These are phyloP conservation scores for Nothocercus nigrocapillus DNA, from an alignment of 2,113 vertebrate genomes.

Conservation along the genomic window DNA sequence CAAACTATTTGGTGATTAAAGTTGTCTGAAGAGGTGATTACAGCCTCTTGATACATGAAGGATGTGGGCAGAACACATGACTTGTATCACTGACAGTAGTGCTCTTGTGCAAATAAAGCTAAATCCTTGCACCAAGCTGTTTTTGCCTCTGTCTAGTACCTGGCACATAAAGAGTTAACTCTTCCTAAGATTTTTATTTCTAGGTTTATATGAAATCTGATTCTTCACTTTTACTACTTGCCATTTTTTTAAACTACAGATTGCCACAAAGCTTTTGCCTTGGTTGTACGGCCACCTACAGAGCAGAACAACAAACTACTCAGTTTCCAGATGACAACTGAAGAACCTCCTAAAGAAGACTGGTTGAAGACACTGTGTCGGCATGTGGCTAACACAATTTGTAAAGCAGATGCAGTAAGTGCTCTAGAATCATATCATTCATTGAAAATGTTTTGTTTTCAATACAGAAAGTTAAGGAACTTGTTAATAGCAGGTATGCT, in stretches of 20 bases:
- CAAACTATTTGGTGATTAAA: not conserved
- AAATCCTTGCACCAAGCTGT: not conserved
- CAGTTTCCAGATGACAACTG: slow-evolving; percentile 92
- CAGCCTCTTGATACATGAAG: not conserved
- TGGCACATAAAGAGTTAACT: not conserved
- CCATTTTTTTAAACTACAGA: slow-evolving; percentile 75
- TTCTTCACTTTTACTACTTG: not conserved
- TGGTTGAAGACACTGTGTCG: slow-evolving; percentile 93
- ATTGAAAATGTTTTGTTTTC: not conserved
- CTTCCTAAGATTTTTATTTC: not conserved
- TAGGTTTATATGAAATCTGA: not conserved
- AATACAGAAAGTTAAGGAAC: not conserved
- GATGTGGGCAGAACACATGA: not conserved
- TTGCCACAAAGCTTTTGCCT: slow-evolving; percentile 92
- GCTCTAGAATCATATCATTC: not conserved
- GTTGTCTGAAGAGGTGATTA: not conserved
- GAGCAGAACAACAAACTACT: slow-evolving; percentile 94
- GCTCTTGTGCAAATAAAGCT: not conserved
- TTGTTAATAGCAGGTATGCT: not conserved
- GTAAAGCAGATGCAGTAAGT: slow-evolving; percentile 94
- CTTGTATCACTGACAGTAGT: not conserved
- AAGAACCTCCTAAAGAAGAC: slow-evolving; percentile 88
- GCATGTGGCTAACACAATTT: slow-evolving; percentile 97
- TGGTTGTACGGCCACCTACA: slow-evolving; percentile 94
- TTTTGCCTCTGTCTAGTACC: not conserved